Conservation (phyloP, 2,888 invertebrate species). For the Ochropleura plecta region DNA sequence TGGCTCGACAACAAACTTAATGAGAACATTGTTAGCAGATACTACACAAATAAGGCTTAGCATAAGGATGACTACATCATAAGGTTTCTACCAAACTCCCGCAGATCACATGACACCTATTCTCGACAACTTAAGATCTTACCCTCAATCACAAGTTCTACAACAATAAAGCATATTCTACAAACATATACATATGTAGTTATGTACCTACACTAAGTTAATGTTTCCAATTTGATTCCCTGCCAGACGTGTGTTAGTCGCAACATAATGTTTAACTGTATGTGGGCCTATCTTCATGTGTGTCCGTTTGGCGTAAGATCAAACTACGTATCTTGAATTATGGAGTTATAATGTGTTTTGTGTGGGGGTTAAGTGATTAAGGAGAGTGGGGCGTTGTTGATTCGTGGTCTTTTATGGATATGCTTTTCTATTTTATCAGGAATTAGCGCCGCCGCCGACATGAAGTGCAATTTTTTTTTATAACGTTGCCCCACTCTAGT, state of each 20-base stretch:
- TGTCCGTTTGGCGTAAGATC: conserved; percentile 65
- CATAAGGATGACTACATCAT: conserved; percentile 26
- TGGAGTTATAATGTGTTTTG: conserved; percentile 56
- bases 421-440: neutral
- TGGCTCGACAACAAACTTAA: neutral
- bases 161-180: conserved; percentile 50
- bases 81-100: conserved; percentile 23
- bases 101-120: conserved; percentile 35
- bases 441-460: neutral
- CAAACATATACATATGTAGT: conserved; percentile 23
- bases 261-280: conserved; percentile 58
- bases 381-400: neutral
- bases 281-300: conserved; percentile 59
- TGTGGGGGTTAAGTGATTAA: conserved; percentile 26
- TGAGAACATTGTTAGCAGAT: neutral
- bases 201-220: conserved; percentile 55
- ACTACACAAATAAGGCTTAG: conserved; percentile 10
- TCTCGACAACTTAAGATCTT: conserved; percentile 27
- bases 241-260: conserved; percentile 66
- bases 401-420: neutral
- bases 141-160: conserved; percentile 51
- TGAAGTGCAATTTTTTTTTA: neutral
- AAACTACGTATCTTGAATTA: conserved; percentile 58
- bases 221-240: conserved; percentile 67
- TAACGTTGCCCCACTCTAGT: too few species aligned